These are phyloP conservation scores for Yponomeuta plumbellus DNA, from an alignment of 2,888 invertebrate genomes.

Conservation along the genomic window DNA sequence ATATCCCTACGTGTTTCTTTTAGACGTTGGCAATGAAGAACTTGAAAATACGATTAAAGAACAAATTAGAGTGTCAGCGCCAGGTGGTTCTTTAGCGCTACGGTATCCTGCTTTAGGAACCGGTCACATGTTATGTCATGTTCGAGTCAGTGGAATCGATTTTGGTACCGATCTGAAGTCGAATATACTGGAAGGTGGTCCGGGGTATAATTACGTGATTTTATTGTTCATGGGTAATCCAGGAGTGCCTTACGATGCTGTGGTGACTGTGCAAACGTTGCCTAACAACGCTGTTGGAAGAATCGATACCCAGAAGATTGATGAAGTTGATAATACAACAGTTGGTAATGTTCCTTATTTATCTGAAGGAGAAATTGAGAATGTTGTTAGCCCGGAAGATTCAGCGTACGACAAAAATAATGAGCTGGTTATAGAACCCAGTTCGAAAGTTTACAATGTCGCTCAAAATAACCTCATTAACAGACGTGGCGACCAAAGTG, in stretches of 20 bases:
- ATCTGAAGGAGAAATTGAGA: constrained; percentile 28
- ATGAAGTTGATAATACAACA: constrained; percentile 20
- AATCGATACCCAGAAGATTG: constrained; percentile 26
- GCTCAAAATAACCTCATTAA: constrained; percentile 7
- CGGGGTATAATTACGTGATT: constrained; percentile 63
- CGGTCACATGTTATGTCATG: constrained; percentile 56
- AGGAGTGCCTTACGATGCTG: constrained; percentile 54
- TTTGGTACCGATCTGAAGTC: constrained; percentile 64
- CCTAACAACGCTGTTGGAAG: constrained; percentile 27
- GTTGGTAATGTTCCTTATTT: not conserved
- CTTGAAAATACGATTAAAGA: constrained; percentile 54
- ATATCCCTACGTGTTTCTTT: constrained; percentile 61
- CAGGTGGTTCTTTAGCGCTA: constrained; percentile 62
- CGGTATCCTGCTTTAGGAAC: constrained; percentile 58
- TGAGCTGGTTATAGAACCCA: constrained; percentile 42
- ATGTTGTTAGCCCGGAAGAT: constrained; percentile 22
- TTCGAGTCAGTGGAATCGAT: constrained; percentile 65
- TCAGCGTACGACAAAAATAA: constrained; percentile 29
- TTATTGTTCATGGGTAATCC: constrained; percentile 57
- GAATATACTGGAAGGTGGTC: constrained; percentile 62
- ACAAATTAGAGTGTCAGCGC: constrained; percentile 56
- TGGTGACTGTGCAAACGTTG: constrained; percentile 56
- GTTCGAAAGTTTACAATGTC: constrained; percentile 45
- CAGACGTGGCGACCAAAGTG: not conserved
- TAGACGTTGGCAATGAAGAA: constrained; percentile 70